Evolutionary conservation across 2,113 vertebrate genomes (phyloP).

Genomic region (Agapornis roseicollis): DNA sequence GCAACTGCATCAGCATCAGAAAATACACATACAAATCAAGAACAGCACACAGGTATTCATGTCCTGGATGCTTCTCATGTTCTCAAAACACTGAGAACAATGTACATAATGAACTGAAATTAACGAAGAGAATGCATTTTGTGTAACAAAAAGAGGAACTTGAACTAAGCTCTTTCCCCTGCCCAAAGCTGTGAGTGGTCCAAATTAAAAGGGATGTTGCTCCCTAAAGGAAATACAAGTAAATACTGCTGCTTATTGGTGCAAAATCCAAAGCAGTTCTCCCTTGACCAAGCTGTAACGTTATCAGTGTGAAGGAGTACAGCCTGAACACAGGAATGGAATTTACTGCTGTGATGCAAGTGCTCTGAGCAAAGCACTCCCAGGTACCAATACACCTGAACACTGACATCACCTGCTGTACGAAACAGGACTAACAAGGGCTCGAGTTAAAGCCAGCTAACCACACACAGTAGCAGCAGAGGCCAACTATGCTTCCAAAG

Average conservation of each 20-base stretch:
- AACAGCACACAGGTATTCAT: neutral
- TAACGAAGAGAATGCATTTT: neutral
- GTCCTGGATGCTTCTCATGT: neutral
- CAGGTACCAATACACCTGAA: neutral
- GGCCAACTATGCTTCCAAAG: neutral
- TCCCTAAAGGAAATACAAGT: neutral
- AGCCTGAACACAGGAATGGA: neutral
- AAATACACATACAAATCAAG: neutral
- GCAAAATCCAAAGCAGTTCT: neutral
- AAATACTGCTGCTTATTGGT: neutral
- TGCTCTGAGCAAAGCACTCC: neutral
- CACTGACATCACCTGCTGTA: neutral
- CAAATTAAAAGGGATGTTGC: neutral
- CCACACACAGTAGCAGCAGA: neutral
- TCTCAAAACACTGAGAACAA: constrained; percentile 13
- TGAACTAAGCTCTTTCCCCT: neutral
- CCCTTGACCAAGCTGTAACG: neutral
- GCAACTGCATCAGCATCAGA: neutral
- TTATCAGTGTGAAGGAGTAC: neutral
- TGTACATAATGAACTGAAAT: neutral
- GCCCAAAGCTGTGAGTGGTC: neutral
- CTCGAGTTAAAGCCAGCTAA: neutral
- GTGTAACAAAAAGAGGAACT: neutral
- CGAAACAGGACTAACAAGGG: neutral
- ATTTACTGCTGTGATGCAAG: constrained; percentile 27